phyloP scores from a whole-genome alignment of 1,140 invertebrate genomes.

The Zaprionus ornatus region DNA sequence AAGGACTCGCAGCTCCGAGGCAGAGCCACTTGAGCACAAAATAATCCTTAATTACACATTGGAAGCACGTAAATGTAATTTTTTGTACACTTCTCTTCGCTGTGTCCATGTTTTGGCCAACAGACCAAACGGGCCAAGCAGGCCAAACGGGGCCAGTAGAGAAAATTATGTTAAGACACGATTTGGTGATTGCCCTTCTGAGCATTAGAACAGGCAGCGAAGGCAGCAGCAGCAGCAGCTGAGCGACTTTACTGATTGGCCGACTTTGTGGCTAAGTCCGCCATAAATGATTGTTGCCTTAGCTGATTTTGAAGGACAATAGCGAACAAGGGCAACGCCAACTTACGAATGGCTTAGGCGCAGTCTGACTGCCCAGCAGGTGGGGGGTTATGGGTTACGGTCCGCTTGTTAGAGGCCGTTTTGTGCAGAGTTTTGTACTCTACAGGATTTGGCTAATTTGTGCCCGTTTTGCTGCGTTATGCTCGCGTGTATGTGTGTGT shows the following conservation, averaged over 20 bases:
- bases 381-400: conserved; percentile 65
- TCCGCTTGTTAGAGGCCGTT: conserved; percentile 37
- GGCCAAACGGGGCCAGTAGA: conserved; percentile 26
- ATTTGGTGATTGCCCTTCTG: conserved; percentile 71
- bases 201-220: conserved; percentile 38
- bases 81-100: conserved; percentile 63
- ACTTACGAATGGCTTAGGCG: conserved; percentile 13
- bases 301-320: conserved; percentile 51
- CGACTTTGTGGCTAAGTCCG: conserved; percentile 52
- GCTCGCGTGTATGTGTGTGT: not conserved
- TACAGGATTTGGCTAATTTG: conserved; percentile 72
- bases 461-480: conserved; percentile 53
- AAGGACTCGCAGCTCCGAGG: conserved; percentile 15
- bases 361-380: not conserved
- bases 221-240: conserved; percentile 13
- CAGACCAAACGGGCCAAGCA: conserved; percentile 11
- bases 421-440: conserved; percentile 34
- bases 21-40: conserved; percentile 72
- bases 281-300: conserved; percentile 61
- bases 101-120: conserved; percentile 42
- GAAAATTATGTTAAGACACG: conserved; percentile 82
- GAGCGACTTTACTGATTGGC: conserved; percentile 56
- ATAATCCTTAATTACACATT: conserved; percentile 82
- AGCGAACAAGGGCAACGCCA: conserved; percentile 12
- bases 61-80: conserved; percentile 82